These are phyloP conservation scores for Otolemur garnettii DNA, from an alignment of 2,113 vertebrate species.

Conservation along the genomic window DNA sequence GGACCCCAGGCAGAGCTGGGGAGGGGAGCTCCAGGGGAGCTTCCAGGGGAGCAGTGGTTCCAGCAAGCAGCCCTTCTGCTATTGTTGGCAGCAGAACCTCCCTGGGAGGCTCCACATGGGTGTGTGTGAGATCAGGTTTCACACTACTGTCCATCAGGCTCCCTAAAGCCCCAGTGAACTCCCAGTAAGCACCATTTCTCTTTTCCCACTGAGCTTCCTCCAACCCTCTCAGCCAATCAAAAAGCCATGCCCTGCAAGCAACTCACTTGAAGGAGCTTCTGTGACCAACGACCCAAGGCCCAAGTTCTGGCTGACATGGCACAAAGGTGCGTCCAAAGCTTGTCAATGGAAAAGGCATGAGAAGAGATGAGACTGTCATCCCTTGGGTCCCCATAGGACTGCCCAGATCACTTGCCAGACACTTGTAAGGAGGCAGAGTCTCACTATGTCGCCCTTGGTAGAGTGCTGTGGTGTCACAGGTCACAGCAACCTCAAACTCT, in stretches of 20 bases:
- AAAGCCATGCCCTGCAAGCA: background rate
- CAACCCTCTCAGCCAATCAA: background rate
- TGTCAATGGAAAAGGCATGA: background rate
- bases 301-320: background rate
- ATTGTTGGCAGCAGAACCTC: background rate
- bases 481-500: no score
- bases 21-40: no score
- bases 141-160: accelerated
- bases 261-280: background rate
- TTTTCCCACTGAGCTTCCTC: background rate
- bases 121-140: background rate
- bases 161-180: background rate
- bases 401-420: background rate
- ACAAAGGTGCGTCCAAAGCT: background rate
- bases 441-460: no score
- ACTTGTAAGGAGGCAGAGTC: background rate
- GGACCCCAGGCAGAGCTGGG: background rate
- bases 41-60: background rate
- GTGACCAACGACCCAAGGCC: background rate
- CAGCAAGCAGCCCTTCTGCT: background rate
- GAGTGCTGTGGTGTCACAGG: no score
- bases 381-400: accelerated
- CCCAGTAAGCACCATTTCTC: background rate
- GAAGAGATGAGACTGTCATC: background rate
- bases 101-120: background rate